Conservation (phyloP, 2,797 vertebrate species). For the Hydrophis major region DNA sequence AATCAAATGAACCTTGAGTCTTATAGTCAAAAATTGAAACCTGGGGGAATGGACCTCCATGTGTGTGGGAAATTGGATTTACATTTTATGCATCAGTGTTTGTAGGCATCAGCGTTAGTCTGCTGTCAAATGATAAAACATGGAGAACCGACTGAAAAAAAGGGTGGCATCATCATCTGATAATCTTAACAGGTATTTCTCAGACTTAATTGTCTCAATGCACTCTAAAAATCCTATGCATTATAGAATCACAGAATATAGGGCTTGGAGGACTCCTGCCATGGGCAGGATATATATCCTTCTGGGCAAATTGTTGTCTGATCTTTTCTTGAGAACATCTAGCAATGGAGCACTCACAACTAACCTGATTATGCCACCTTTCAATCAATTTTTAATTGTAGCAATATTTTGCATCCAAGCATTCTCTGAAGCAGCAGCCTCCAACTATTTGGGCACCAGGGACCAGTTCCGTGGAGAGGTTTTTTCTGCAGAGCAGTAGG, state of each 20-base stretch:
- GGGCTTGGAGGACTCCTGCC: neutral
- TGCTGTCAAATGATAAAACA: neutral
- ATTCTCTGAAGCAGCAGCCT: neutral
- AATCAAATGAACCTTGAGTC: neutral
- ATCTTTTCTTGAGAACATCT: too few relatives aligned
- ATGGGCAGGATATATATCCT: too few relatives aligned
- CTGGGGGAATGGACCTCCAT: neutral
- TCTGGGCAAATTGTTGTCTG: too few relatives aligned
- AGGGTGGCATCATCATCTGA: neutral
- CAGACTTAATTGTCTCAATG: neutral
- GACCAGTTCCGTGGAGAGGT: too few relatives aligned
- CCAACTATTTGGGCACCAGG: too few relatives aligned
- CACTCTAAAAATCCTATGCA: neutral
- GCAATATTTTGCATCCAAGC: neutral
- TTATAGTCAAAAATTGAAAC: neutral
- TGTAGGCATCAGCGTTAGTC: neutral
- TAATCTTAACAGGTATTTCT: neutral
- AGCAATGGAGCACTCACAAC: too few relatives aligned
- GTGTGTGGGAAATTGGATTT: neutral
- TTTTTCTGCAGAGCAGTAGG: too few relatives aligned
- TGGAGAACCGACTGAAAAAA: neutral
- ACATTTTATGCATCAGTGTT: neutral
- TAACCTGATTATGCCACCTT: too few relatives aligned
- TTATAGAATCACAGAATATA: neutral
- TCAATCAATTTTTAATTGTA: too few relatives aligned